phyloP scores from a whole-genome alignment of 2,888 invertebrate genomes.

The Argyresthia albistria region DNA sequence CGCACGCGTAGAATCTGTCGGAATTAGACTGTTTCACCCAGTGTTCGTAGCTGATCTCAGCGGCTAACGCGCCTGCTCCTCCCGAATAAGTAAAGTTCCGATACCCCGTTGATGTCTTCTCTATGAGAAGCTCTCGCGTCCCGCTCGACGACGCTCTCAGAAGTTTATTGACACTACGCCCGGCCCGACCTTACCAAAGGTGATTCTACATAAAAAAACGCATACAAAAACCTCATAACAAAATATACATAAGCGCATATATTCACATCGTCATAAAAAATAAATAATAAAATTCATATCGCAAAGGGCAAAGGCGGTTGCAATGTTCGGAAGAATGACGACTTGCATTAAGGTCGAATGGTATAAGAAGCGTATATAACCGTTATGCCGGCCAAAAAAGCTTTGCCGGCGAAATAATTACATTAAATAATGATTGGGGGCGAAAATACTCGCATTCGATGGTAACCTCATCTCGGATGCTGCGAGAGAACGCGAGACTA shows the following conservation, averaged over 20 bases:
- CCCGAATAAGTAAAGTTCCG: conserved; percentile 1
- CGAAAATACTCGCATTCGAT: conserved; percentile 37
- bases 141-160: conserved; percentile 46
- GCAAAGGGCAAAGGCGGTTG: background rate
- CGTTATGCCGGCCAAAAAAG: conserved; percentile 51
- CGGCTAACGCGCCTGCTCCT: background rate
- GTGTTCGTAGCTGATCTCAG: too few species aligned
- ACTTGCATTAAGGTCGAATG: conserved; percentile 2
- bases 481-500: conserved; percentile 41
- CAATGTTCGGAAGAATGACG: conserved; percentile 1
- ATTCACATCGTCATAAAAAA: background rate
- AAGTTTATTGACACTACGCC: conserved; percentile 38
- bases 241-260: background rate
- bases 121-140: conserved; percentile 39
- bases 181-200: conserved; percentile 7
- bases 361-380: conserved; percentile 44
- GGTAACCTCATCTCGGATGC: conserved; percentile 60
- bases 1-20: too few species aligned
- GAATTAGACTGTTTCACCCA: too few species aligned
- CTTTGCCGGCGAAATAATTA: conserved; percentile 59
- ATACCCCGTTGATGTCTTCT: conserved; percentile 58
- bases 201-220: conserved; percentile 10
- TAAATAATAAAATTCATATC: background rate
- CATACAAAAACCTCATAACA: background rate
- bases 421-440: conserved; percentile 61